Evolutionary conservation across 2,797 vertebrate species (phyloP).

Genomic region (Mycteria americana): DNA sequence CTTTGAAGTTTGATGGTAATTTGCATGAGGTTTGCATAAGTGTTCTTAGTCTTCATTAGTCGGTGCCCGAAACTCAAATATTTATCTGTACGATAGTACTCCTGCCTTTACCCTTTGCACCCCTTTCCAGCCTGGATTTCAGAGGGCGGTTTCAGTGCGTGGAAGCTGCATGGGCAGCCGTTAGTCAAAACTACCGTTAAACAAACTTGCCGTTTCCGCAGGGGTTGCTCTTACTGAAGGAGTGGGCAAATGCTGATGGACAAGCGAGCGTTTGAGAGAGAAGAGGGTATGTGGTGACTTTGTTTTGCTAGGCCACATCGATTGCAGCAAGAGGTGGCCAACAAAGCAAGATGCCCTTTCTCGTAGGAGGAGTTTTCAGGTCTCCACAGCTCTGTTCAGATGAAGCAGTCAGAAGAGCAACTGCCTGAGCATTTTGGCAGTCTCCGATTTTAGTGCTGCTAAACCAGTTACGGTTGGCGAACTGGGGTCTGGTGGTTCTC

Average conservation of each 20-base stretch:
- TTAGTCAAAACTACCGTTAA: background rate
- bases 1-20: background rate
- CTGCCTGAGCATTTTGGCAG: fast-evolving
- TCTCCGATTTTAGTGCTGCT: background rate
- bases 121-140: background rate
- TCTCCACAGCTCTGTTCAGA: fast-evolving
- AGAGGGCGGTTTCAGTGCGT: fast-evolving
- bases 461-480: background rate
- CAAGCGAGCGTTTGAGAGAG: background rate
- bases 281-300: fast-evolving
- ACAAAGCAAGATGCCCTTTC: no score
- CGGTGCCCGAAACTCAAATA: constrained; percentile 25
- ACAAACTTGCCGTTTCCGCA: background rate
- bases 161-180: background rate
- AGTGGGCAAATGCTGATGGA: no score
- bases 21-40: background rate
- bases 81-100: background rate
- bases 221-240: background rate
- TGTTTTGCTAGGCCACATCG: fast-evolving
- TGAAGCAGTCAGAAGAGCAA: fast-evolving
- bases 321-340: background rate
- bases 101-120: background rate
- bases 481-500: background rate
- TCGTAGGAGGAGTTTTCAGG: no score
- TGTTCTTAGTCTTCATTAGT: background rate